Conservation (phyloP, 1,140 invertebrate genomes). For the Danaus melanippus region DNA sequence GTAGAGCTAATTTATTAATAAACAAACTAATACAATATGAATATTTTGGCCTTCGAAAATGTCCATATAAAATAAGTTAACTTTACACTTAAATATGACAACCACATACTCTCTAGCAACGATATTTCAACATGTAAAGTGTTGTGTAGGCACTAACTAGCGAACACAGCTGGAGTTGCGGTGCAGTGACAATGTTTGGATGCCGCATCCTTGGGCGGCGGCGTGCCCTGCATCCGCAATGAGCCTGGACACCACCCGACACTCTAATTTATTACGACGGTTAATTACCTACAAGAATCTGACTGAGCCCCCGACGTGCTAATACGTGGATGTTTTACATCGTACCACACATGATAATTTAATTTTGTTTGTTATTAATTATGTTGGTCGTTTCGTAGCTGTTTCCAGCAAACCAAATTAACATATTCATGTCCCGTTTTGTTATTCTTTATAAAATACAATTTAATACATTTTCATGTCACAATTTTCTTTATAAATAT, state of each 20-base stretch:
- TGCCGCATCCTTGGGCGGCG: conserved; percentile 41
- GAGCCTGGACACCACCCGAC: conserved; percentile 34
- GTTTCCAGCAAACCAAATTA: no score
- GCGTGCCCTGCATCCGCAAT: conserved; percentile 55
- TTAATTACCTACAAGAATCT: conserved; percentile 64
- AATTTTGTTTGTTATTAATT: no score
- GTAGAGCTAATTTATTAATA: no score
- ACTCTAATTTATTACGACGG: conserved; percentile 60
- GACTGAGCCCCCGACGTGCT: conserved; percentile 26
- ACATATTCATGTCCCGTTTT: no score
- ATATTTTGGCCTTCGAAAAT: no score
- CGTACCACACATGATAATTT: no score
- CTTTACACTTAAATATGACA: conserved; percentile 20
- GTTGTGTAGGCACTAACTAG: conserved; percentile 53
- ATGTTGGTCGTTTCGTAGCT: no score
- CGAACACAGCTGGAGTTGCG: conserved; percentile 56
- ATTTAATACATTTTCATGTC: no score
- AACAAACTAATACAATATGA: no score
- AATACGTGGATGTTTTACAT: no score
- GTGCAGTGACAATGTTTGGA: conserved; percentile 59
- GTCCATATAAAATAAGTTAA: neutral
- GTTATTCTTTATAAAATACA: no score
- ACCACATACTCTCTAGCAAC: conserved; percentile 20
- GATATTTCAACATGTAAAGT: conserved; percentile 49
- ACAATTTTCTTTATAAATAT: no score